A percentile compares a stretch with the other conserved stretches of the same genome.
Evolutionary conservation across 2,113 vertebrate species (phyloP).

Genomic region (Ammodramus savannarum): DNA sequence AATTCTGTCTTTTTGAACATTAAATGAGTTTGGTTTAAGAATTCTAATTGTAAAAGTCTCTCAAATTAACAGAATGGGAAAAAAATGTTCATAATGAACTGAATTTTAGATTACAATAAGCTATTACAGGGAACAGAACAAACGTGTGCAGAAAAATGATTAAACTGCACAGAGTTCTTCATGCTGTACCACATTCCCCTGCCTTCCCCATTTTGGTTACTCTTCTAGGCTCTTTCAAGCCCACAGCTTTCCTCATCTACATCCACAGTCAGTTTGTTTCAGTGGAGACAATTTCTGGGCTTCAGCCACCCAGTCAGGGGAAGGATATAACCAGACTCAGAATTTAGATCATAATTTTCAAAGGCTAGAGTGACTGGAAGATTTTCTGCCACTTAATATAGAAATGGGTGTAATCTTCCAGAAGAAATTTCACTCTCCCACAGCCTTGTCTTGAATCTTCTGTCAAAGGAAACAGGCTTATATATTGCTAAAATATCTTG

Average conservation of each 20-base stretch:
- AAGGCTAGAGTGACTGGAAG: constrained; percentile 4
- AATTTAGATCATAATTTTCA: constrained; percentile 17
- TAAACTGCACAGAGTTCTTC: not conserved
- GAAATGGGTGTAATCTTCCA: constrained; percentile 45
- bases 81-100: not conserved
- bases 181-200: not conserved
- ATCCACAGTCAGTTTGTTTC: not conserved
- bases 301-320: not conserved
- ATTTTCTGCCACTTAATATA: constrained; percentile 7
- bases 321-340: not conserved
- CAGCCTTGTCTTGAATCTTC: not conserved
- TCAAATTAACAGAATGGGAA: constrained; percentile 22
- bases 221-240: not conserved
- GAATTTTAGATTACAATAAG: constrained; percentile 16
- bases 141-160: not conserved
- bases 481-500: not conserved
- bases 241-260: not conserved
- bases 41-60: constrained; percentile 37
- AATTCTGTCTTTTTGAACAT: constrained; percentile 34
- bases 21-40: constrained; percentile 37
- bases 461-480: not conserved
- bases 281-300: not conserved
- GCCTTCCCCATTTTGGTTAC: not conserved
- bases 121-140: not conserved
- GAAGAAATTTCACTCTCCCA: constrained; percentile 14